Conservation (phyloP, 2,888 invertebrate species). For the Tachina grossa region DNA sequence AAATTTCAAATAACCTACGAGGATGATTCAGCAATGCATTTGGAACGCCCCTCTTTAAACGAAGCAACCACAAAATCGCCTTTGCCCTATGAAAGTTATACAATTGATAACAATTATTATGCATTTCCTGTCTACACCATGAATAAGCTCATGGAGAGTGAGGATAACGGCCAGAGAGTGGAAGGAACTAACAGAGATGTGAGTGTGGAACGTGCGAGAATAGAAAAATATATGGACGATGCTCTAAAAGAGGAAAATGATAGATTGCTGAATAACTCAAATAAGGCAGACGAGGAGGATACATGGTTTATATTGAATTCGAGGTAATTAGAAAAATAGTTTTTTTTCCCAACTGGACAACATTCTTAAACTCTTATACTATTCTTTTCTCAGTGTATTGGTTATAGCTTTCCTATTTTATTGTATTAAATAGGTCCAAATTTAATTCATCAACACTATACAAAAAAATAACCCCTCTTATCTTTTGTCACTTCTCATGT, state of each 20-base stretch:
- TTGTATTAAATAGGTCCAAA: too few species aligned
- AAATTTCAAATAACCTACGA: conserved; percentile 76
- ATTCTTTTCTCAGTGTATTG: background rate
- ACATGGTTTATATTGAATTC: conserved; percentile 80
- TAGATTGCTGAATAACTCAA: conserved; percentile 1
- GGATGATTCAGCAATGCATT: conserved; percentile 74
- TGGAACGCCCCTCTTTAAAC: conserved; percentile 75
- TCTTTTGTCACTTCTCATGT: too few species aligned
- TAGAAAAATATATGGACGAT: conserved; percentile 5
- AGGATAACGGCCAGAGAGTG: background rate
- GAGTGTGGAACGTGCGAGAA: background rate
- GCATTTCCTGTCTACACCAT: conserved; percentile 78
- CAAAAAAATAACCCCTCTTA: too few species aligned
- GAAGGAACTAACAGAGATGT: background rate
- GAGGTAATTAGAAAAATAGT: conserved; percentile 73
- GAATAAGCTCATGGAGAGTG: conserved; percentile 74
- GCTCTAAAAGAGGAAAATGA: conserved; percentile 14
- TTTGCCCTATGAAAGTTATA: conserved; percentile 71
- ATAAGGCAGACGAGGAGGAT: conserved; percentile 35
- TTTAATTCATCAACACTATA: too few species aligned
- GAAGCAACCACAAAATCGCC: conserved; percentile 31
- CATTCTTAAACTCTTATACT: background rate
- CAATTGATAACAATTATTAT: conserved; percentile 74
- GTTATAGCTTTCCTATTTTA: too few species aligned
- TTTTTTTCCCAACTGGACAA: background rate